Evolutionary conservation across 2,888 invertebrate species (phyloP).

Genomic region (Metopia argyrocephala): DNA sequence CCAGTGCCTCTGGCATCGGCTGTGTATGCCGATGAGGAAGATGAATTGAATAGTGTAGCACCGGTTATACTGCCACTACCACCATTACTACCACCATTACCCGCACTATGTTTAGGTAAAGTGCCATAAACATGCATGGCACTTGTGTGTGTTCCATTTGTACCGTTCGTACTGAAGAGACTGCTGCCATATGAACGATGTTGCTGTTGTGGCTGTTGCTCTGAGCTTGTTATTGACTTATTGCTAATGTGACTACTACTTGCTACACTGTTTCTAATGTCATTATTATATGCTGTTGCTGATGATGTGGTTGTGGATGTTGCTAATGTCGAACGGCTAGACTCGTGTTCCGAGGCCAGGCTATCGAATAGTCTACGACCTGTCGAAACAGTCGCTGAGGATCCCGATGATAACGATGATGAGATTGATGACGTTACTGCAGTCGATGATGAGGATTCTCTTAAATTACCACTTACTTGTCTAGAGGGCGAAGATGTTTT

Average conservation of each 20-base stretch:
- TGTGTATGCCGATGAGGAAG: constrained; percentile 60
- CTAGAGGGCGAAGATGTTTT: constrained; percentile 74
- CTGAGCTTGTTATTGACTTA: constrained; percentile 75
- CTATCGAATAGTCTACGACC: constrained; percentile 75
- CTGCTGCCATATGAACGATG: constrained; percentile 72
- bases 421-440: constrained; percentile 66
- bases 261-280: constrained; percentile 72
- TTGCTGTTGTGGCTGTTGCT: constrained; percentile 68
- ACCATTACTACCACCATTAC: constrained; percentile 64
- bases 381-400: constrained; percentile 72
- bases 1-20: constrained; percentile 57
- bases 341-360: constrained; percentile 71
- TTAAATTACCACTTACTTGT: constrained; percentile 69
- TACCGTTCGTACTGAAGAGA: constrained; percentile 68
- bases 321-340: constrained; percentile 63
- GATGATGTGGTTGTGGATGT: constrained; percentile 68
- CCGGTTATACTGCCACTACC: constrained; percentile 66
- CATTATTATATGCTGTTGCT: constrained; percentile 70
- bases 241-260: constrained; percentile 70
- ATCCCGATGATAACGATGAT: constrained; percentile 67
- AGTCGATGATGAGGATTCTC: constrained; percentile 63
- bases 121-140: constrained; percentile 77
- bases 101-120: constrained; percentile 72
- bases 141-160: constrained; percentile 70
- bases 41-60: constrained; percentile 63